phyloP scores from a whole-genome alignment of 2,797 vertebrate genomes.

The Eutrigla gurnardus region DNA sequence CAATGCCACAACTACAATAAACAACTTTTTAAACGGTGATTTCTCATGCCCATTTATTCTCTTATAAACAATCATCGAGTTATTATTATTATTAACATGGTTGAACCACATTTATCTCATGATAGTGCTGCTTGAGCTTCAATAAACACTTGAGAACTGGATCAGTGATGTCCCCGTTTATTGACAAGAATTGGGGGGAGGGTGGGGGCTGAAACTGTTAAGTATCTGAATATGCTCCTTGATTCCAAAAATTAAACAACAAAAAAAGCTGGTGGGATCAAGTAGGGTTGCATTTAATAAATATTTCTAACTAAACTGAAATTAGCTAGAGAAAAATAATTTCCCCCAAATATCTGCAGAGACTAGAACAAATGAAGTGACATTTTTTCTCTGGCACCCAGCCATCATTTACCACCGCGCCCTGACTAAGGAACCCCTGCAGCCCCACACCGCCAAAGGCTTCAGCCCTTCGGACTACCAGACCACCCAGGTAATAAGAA shows the following conservation, averaged over 20 bases:
- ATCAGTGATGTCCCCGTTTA: not conserved
- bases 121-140: not conserved
- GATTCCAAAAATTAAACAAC: no score
- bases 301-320: not conserved
- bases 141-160: not conserved
- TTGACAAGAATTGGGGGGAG: not conserved
- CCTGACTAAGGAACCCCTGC: conserved; percentile 93
- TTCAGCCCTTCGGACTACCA: conserved; percentile 94
- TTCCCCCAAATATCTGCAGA: not conserved
- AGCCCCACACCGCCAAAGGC: conserved; percentile 91
- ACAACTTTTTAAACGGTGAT: conserved; percentile 69
- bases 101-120: not conserved
- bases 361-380: not conserved
- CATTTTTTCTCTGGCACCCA: conserved; percentile 58
- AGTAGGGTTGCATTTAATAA: not conserved
- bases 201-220: no score
- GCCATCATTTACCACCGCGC: conserved; percentile 98
- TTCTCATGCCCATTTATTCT: not conserved
- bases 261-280: no score
- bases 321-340: not conserved
- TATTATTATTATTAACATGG: no score
- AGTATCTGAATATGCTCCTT: no score
- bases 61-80: not conserved
- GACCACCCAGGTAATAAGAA: conserved; percentile 90
- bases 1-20: conserved; percentile 76